Base-by-base conservation (phyloP, 2,888 invertebrate genomes). In the Onthophagus sagittarius region DNA sequence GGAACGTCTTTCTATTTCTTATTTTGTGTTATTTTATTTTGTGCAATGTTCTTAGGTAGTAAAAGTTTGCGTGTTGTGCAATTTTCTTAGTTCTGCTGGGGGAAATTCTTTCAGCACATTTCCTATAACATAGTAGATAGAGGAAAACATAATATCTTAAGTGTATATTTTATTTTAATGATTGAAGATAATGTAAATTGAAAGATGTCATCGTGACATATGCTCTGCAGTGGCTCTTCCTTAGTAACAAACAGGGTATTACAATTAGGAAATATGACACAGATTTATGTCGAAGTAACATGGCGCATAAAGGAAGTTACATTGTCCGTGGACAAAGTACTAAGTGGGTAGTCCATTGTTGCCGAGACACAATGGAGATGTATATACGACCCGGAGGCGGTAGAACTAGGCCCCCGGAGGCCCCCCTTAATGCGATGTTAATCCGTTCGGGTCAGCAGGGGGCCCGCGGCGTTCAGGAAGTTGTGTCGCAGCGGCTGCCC, bases 371-470 rank as follows among this genome's bases (percentile, higher is more conserved):
- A 67, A 67, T 67, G 67, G 67, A 31, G 67, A 32, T 67, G 39
- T 67, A 32, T 32, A 67, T 67, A 32, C 67, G 67, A 23, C 67
- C 67, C 67, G 67, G 23, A n/a, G 67, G 67, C 67, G 67, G n/a
- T n/a, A 23, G 67, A n/a, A 31, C 32, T 67, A 23, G 67, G 32
- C 67, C 39, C 33, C 63, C n/a, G 32, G n/a, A 31, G 33, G 71
- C 39, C 62, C 53, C 23, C 73, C 65, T 73, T 73, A 73, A 73
- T 73, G 73, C 71, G 71, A 65, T 67, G 71, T 71, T 73, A 73
- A 73, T 73, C 73, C 71, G 32, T 71, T 62, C 67, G 69, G 73
- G 73, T 73, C 71, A 71, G 62, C 67, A 23, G 69, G 63, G 63
- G 39, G 4, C 67, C n/a, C 67, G 65, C 71, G 73, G 73, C 71